Conservation (phyloP, 1,140 invertebrate species). For the Gerris buenoi region DNA sequence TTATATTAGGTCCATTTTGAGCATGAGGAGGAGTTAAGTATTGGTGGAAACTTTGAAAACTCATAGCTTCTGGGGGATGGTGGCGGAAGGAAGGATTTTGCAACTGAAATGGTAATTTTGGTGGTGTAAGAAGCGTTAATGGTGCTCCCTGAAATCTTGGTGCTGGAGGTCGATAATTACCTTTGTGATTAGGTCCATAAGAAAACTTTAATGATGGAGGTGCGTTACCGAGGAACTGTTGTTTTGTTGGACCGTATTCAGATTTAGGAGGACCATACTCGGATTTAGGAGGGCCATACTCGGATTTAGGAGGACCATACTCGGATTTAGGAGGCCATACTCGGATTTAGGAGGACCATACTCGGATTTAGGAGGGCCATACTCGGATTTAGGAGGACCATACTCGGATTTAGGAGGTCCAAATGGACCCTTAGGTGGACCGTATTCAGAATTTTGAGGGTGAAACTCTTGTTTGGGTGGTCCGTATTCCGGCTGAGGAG, state of each 20-base stretch:
- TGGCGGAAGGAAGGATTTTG: not conserved
- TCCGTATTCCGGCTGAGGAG: not conserved
- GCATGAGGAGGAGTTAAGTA: slow-evolving; percentile 6
- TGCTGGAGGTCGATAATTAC: not conserved
- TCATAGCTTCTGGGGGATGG: slow-evolving; percentile 1
- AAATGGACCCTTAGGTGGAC: not conserved
- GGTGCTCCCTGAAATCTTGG: not conserved
- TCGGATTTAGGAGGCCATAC: slow-evolving; percentile 6
- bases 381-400: not conserved
- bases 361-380: not conserved
- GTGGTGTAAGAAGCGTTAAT: not conserved
- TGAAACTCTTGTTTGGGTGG: slow-evolving; percentile 9
- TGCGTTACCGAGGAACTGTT: not conserved
- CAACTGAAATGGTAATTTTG: not conserved
- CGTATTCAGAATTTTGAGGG: not conserved
- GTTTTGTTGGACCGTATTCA: slow-evolving; percentile 2
- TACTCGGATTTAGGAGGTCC: slow-evolving; percentile 3
- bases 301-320: not conserved
- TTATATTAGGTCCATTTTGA: not conserved
- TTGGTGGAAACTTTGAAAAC: slow-evolving; percentile 2
- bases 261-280: not conserved
- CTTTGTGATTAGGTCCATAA: not conserved
- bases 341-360: slow-evolving; percentile 2
- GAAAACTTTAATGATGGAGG: not conserved
- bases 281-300: not conserved